Percentiles rank a stretch among this genome's conserved stretches.
These are phyloP conservation scores for Ciconia nigra DNA, from an alignment of 2,797 vertebrate species.

Conservation along the genomic window DNA sequence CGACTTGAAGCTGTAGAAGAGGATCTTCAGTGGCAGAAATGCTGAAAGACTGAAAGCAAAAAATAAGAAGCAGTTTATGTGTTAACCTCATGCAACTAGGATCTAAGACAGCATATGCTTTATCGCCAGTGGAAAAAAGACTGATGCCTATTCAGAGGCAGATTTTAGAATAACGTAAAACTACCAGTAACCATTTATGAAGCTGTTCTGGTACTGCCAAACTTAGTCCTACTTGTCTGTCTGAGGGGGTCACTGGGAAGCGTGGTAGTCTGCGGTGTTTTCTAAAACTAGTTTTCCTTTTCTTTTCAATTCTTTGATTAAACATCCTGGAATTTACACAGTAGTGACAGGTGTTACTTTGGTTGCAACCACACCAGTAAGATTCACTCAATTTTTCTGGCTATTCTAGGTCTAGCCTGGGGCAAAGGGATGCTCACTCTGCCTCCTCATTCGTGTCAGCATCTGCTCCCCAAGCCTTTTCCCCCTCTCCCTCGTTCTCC, in stretches of 20 bases:
- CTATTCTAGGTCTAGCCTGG: not conserved
- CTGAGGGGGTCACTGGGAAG: not conserved
- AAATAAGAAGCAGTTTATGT: not conserved
- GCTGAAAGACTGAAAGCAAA: slow-evolving; percentile 2
- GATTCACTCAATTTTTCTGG: not conserved
- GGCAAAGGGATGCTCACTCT: not conserved
- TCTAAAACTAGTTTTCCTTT: not conserved
- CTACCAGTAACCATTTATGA: not conserved
- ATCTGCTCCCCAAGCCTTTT: not conserved
- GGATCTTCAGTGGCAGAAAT: slow-evolving; percentile 36
- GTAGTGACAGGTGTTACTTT: not conserved
- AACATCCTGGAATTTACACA: not conserved
- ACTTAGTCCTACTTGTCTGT: not conserved
- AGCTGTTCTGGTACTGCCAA: not conserved
- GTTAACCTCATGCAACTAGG: not conserved
- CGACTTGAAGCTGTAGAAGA: not conserved
- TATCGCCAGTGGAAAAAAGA: not conserved
- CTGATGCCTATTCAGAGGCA: not conserved
- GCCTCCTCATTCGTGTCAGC: not conserved
- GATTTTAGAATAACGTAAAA: not conserved
- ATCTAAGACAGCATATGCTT: not conserved
- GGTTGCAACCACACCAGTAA: not conserved
- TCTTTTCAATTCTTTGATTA: not conserved
- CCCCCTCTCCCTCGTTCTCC: not conserved
- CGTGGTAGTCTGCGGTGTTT: not conserved